phyloP scores from a whole-genome alignment of 2,888 invertebrate species.

The Nebria brevicollis region DNA sequence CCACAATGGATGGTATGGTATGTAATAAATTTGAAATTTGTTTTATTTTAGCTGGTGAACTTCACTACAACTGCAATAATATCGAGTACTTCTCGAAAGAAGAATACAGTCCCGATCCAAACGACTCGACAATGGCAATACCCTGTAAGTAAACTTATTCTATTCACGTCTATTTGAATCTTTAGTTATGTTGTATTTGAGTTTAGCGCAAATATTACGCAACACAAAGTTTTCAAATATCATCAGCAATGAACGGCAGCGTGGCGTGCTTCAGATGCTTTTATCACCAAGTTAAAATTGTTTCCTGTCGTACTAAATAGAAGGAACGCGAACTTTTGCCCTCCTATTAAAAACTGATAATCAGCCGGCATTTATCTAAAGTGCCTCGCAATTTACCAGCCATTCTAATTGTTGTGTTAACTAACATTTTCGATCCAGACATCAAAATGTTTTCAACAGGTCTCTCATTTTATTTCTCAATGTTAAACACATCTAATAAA shows the following conservation, averaged over 20 bases:
- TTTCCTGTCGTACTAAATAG: constrained; percentile 20
- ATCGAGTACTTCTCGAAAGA: constrained; percentile 91
- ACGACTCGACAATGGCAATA: constrained; percentile 92
- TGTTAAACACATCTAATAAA: too few relatives aligned
- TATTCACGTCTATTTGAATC: background rate
- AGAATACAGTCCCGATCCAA: constrained; percentile 86
- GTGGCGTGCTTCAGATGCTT: constrained; percentile 23
- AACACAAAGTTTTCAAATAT: constrained; percentile 2
- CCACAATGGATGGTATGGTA: background rate
- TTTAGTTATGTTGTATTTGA: constrained; percentile 4
- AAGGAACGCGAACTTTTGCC: background rate
- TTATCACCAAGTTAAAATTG: constrained; percentile 27
- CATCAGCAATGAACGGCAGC: background rate
- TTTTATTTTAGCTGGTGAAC: constrained; percentile 71
- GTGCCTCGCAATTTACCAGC: constrained; percentile 30
- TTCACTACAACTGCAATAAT: constrained; percentile 77
- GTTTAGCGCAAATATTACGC: background rate
- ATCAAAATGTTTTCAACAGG: background rate
- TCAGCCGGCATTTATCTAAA: constrained; percentile 27
- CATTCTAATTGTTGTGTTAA: constrained; percentile 12
- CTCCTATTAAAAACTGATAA: constrained; percentile 23
- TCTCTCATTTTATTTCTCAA: too few relatives aligned
- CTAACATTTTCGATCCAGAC: background rate
- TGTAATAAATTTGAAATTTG: background rate
- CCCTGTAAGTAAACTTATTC: constrained; percentile 78